Evolutionary conservation across 2,113 vertebrate genomes (phyloP), one percentile per base, ranked within the genome.

Genomic region (Orthonyx spaldingii): DNA sequence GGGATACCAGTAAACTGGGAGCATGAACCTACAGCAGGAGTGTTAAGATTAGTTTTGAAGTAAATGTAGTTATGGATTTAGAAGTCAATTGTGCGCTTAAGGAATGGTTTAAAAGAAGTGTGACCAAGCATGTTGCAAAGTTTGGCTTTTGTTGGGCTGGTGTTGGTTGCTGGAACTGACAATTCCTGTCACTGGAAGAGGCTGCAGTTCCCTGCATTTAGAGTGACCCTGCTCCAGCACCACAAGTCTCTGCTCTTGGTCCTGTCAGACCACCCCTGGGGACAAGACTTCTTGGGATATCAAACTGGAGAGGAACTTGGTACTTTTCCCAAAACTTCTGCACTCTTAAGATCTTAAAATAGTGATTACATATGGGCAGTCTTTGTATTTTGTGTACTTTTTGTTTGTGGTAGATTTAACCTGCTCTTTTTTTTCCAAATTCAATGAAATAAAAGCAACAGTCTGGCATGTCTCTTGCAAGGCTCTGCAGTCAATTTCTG

Each of bases 191-290:
- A 3, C 47, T 60, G 50, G 37, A 15, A 50, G 69, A 61, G 56
- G 23, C 56, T 84, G 64, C 37, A 52, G 60, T 32, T 10, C 11
- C 32, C 41, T 42, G 20, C 3, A 0, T 4, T n/a, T 23, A 30
- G 42, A 63, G 86, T 27, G 33, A 14, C 86, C 17, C 49, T 16
- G 61, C 28, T 26, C 49, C 53, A 22, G 18, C 0, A 0, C 37
- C 52, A 2, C 23, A 7, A 9, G n/a, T 60, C 49, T 83, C 0
- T 0, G 17, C 60, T 63, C 55, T 14, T 2, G 7, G 42, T 46
- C n/a, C 41, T 2, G 0, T 47, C 4, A 1, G 20, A 69, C 33
- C 12, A 11, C 13, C 0, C 1, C 21, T 64, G 53, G 19, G 23
- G 24, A 16, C 3, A 9, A 77, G 35, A 23, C n/a, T 63, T 46